Conservation (phyloP, 1,140 invertebrate species). For the Harlomillsia oculata region DNA sequence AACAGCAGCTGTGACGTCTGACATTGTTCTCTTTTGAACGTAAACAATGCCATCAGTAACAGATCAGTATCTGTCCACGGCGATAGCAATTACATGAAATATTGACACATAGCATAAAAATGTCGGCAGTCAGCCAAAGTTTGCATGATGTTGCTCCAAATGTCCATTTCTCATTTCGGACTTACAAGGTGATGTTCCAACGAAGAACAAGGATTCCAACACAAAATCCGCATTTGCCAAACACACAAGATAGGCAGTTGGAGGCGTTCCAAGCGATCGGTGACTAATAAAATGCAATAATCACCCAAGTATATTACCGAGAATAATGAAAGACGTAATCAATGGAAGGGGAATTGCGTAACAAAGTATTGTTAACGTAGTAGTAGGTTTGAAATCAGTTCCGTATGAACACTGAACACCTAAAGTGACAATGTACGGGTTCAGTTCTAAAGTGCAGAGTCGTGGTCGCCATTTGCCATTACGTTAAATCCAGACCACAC, state of each 20-base stretch:
- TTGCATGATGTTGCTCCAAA: constrained; percentile 4
- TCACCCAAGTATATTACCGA: constrained; percentile 38
- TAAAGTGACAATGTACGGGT: too few relatives aligned
- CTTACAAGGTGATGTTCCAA: constrained; percentile 31
- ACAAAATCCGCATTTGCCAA: constrained; percentile 9
- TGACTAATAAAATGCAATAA: constrained; percentile 39
- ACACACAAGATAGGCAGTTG: constrained; percentile 3
- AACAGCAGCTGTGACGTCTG: constrained; percentile 39
- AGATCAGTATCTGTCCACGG: constrained; percentile 45
- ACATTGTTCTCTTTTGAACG: constrained; percentile 48
- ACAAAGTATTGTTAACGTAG: too few relatives aligned
- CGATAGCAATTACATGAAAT: constrained; percentile 64
- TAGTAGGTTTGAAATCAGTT: too few relatives aligned
- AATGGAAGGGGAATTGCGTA: too few relatives aligned
- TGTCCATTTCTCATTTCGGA: not conserved
- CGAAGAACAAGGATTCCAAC: constrained; percentile 16
- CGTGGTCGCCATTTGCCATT: too few relatives aligned
- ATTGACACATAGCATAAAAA: constrained; percentile 57
- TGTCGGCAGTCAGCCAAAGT: constrained; percentile 3
- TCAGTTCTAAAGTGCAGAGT: too few relatives aligned
- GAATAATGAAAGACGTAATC: not conserved
- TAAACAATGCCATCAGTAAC: constrained; percentile 55
- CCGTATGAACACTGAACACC: too few relatives aligned
- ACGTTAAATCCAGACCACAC: too few relatives aligned
- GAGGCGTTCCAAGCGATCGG: not conserved